phyloP scores from a whole-genome alignment of 2,888 invertebrate species.

The Leptura quadrifasciata region DNA sequence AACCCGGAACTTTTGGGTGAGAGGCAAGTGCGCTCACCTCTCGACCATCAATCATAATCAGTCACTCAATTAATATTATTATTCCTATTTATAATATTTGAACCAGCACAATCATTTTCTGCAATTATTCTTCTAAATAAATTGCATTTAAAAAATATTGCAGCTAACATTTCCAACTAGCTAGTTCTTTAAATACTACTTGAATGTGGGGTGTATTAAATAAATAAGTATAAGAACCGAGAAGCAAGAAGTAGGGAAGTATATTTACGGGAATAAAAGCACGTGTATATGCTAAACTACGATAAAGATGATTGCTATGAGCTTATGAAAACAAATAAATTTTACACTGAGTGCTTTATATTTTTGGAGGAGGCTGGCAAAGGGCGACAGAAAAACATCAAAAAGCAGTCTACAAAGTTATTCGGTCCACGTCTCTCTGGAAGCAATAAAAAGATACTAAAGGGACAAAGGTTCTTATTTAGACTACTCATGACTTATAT shows the following conservation, averaged over 20 bases:
- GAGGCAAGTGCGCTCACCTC: too few species aligned
- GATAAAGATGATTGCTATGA: background rate
- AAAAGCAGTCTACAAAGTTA: slow-evolving; percentile 11
- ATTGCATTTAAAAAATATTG: too few species aligned
- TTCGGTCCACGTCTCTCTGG: slow-evolving; percentile 20
- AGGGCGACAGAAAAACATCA: slow-evolving; percentile 22
- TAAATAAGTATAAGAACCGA: background rate
- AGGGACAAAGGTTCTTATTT: slow-evolving; percentile 27
- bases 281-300: background rate
- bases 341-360: slow-evolving; percentile 19
- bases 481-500: slow-evolving; percentile 10
- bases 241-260: background rate
- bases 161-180: too few species aligned
- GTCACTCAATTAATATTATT: too few species aligned
- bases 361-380: slow-evolving; percentile 9
- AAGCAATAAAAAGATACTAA: slow-evolving; percentile 26
- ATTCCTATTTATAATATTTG: too few species aligned
- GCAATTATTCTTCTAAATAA: too few species aligned
- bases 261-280: slow-evolving; percentile 2
- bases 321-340: slow-evolving; percentile 23
- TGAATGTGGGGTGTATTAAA: background rate
- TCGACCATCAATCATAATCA: too few species aligned
- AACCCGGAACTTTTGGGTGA: too few species aligned
- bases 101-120: too few species aligned
- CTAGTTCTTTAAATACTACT: too few species aligned